Evolutionary conservation across 2,888 invertebrate genomes (phyloP).

Genomic region (Hermaeophaga mercurialis): DNA sequence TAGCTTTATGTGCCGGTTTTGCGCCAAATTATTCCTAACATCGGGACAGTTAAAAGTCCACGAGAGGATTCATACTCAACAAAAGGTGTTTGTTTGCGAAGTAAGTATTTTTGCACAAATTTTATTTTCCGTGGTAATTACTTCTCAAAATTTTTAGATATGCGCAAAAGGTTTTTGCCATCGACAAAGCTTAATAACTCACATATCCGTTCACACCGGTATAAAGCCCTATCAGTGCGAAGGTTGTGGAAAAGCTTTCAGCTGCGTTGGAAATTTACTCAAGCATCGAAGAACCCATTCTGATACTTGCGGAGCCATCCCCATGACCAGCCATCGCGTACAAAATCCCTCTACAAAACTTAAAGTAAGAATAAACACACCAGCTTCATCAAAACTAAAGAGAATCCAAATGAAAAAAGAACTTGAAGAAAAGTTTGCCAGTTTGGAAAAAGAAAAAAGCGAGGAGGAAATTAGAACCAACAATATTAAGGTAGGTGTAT

Average conservation of each 20-base stretch:
- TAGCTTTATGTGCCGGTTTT: constrained; percentile 50
- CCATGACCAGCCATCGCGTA: constrained; percentile 49
- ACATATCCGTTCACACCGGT: constrained; percentile 58
- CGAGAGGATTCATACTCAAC: constrained; percentile 52
- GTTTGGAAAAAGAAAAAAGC: constrained; percentile 29
- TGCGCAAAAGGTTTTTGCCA: constrained; percentile 60
- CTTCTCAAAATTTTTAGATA: constrained; percentile 47
- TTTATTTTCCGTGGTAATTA: background rate
- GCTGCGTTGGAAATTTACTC: constrained; percentile 59
- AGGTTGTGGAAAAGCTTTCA: constrained; percentile 58
- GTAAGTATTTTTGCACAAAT: constrained; percentile 38
- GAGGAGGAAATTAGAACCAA: constrained; percentile 20
- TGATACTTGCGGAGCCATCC: constrained; percentile 56
- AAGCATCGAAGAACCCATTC: constrained; percentile 59
- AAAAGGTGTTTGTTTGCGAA: constrained; percentile 51
- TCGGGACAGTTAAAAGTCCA: constrained; percentile 51
- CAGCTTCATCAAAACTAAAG: constrained; percentile 45
- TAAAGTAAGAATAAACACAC: constrained; percentile 50
- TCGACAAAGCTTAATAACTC: constrained; percentile 59
- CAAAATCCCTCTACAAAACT: constrained; percentile 49
- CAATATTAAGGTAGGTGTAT: constrained; percentile 12
- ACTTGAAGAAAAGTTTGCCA: constrained; percentile 37
- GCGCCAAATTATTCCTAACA: constrained; percentile 51
- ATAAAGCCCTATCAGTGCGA: constrained; percentile 61
- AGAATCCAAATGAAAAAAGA: constrained; percentile 38